A percentile compares a stretch with the other conserved stretches of the same genome.
These are phyloP conservation scores for Tyrophagus putrescentiae DNA, from an alignment of 1,140 invertebrate species.

Conservation along the genomic window DNA sequence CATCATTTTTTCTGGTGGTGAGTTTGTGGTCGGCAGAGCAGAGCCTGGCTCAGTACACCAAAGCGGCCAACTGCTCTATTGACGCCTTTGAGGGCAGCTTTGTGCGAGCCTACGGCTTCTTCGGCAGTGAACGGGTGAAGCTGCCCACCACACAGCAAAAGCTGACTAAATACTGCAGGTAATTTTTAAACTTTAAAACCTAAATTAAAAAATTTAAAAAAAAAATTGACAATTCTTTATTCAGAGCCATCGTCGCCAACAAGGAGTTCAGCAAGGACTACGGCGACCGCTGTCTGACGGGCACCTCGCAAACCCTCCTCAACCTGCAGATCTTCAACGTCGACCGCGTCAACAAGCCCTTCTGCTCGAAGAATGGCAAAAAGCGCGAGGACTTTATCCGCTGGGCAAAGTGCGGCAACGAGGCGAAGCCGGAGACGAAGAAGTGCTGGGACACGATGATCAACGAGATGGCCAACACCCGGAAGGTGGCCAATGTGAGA, in stretches of 20 bases:
- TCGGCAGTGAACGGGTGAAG: too few relatives aligned
- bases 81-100: too few relatives aligned
- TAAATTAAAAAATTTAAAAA: too few relatives aligned
- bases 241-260: background rate
- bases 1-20: too few relatives aligned
- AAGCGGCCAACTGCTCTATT: too few relatives aligned
- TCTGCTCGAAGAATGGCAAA: background rate
- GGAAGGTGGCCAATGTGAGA: background rate
- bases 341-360: background rate
- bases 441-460: constrained; percentile 8
- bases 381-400: background rate
- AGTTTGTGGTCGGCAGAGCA: too few relatives aligned
- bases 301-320: background rate
- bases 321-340: background rate
- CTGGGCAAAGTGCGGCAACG: constrained; percentile 1
- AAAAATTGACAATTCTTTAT: too few relatives aligned
- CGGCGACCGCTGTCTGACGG: background rate
- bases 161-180: too few relatives aligned
- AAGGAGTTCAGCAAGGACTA: background rate
- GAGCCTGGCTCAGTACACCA: too few relatives aligned
- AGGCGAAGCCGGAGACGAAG: background rate
- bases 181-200: too few relatives aligned
- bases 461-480: background rate
- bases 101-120: too few relatives aligned
- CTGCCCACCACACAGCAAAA: too few relatives aligned